A percentile compares a stretch with the other conserved stretches of the same genome.
Conservation (phyloP, 1,140 invertebrate genomes). For the Stegodyphus dumicola region DNA sequence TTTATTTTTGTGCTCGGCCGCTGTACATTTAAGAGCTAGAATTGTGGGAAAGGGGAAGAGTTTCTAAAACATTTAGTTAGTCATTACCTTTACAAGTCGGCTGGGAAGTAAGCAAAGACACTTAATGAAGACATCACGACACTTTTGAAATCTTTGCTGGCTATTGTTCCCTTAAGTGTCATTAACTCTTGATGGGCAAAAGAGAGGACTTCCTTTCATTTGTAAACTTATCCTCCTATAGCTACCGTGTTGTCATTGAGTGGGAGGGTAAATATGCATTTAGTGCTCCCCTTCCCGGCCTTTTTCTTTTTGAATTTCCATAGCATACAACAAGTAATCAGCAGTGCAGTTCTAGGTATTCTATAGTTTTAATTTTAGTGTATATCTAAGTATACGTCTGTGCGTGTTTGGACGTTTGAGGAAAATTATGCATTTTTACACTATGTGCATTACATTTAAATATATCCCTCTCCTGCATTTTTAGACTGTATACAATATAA, state of each 20-base stretch:
- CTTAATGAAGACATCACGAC: conserved; percentile 57
- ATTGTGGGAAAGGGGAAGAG: background rate
- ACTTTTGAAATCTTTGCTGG: conserved; percentile 47
- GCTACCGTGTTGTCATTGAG: background rate
- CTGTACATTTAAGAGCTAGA: background rate
- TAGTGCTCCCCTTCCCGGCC: background rate
- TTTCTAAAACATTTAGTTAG: conserved; percentile 57
- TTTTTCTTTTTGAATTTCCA: no score
- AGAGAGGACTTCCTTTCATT: conserved; percentile 28
- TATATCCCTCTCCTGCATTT: no score
- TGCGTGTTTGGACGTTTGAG: no score
- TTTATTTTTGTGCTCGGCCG: background rate
- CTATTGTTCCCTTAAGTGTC: conserved; percentile 59
- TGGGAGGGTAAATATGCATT: background rate
- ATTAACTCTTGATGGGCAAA: conserved; percentile 44
- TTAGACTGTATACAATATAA: no score
- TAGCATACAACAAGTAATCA: no score
- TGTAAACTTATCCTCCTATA: conserved; percentile 21
- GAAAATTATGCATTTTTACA: no score
- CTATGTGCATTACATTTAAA: no score
- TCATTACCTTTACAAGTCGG: conserved; percentile 59
- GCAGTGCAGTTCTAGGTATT: no score
- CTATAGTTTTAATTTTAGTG: no score
- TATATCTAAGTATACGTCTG: no score
- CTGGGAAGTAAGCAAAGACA: conserved; percentile 25